A percentile compares a stretch with the other conserved stretches of the same genome.
Conservation (phyloP, 1,140 invertebrate species). For the Myzus persicae region DNA sequence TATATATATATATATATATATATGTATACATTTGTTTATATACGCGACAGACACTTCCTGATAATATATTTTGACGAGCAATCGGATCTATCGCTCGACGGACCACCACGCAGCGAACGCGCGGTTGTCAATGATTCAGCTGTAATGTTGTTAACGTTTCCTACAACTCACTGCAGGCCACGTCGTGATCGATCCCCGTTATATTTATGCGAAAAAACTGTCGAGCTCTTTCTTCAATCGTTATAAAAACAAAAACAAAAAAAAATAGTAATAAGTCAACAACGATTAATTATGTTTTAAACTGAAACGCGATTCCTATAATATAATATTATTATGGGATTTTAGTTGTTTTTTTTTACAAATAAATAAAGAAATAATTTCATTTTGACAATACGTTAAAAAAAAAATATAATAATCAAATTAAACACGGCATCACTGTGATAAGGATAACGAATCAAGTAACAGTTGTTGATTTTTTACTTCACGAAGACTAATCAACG, state of each 20-base stretch:
- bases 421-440: neutral
- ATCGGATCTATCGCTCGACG: neutral
- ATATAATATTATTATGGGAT: neutral
- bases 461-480: neutral
- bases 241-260: neutral
- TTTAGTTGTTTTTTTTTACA: neutral
- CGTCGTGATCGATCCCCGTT: neutral
- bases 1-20: neutral
- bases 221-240: neutral
- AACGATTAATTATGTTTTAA: neutral
- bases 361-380: neutral
- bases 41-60: neutral
- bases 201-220: neutral
- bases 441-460: neutral
- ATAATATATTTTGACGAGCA: neutral
- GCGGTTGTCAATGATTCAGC: constrained; percentile 19
- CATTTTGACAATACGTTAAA: neutral
- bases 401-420: neutral
- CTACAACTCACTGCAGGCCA: neutral
- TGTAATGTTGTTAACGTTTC: neutral
- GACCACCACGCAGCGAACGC: neutral
- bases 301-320: neutral
- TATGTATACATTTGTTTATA: neutral
- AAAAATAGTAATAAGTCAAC: neutral
- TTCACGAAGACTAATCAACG: neutral